Evolutionary conservation across 2,113 vertebrate genomes (phyloP), one percentile per base, ranked within the genome.

Genomic region (Ardeotis arabs): DNA sequence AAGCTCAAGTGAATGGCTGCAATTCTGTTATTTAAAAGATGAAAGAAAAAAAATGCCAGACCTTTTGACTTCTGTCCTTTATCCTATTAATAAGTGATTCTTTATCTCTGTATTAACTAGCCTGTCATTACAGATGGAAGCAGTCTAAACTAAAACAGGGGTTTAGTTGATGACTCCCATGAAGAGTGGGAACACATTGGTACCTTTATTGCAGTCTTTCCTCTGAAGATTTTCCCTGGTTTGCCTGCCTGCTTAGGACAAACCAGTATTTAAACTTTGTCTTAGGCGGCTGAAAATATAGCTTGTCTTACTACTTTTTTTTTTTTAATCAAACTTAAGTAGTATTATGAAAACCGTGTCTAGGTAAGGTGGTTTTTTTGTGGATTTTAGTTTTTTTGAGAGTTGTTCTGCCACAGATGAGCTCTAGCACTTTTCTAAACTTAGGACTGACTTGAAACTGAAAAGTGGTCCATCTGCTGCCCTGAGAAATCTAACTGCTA

Each of bases 391-490:
- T 28, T 72, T 89, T 56, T 64, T 62, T 27, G 35, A 44, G 68
- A 44, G 47, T 27, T 74, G 14, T 55, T 86, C 58, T 93, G 53
- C 24, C 17, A 31, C 47, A 49, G n/a, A 35, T 55, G 64, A 87
- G 60, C 39, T 90, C 79, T 78, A 88, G 79, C 60, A 56, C 44
- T 88, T 76, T 39, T 91, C 80, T 80, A 88, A 94, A 90, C 64
- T 80, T 95, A 80, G 85, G 86, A 93, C 35, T 66, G 76, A 17
- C 22, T 86, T 90, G 79, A 64, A 81, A 78, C n/a, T 64, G 80
- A 95, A 92, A 86, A 79, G 49, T 56, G 35, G 75, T 89, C 73
- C 66, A 47, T 92, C 90, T 95, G 92, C 86, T 90, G 90, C 80
- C 79, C 80, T 94, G 73, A 92, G 80, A 89, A 94, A 72, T 84